Evolutionary conservation across 2,797 vertebrate genomes (phyloP), one percentile per base, ranked within the genome.

Genomic region (Aplochiton taeniatus): DNA sequence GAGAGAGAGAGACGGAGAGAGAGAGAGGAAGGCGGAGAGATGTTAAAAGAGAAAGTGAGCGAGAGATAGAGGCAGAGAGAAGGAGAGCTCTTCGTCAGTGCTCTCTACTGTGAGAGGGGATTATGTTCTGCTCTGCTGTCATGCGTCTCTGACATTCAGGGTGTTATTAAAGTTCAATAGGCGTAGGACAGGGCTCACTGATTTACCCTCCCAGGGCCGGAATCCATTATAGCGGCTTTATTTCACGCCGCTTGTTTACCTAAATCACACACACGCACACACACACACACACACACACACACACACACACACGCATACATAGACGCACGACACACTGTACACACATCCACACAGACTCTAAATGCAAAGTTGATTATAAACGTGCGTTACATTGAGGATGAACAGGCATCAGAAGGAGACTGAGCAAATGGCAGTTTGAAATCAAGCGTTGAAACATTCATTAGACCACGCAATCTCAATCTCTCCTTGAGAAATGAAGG

Each of bases 121-220:
- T 90, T 90, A 90, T 85, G 84, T 87, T 87, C 75, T n/a, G n/a
- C 83, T 82, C 67, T 80, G 75, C 83, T 86, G 83, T 88, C 88
- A 86, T 88, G 84, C 80, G 77, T 90, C 6, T 84, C 81, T 91
- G 87, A 89, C 87, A 88, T 89, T 91, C 81, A 83, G 87, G 86
- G 87, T 81, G 80, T 87, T 86, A 88, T 88, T 91, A 89, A 87
- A 90, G 83, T 86, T 87, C 87, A 88, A 81, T 86, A 80, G 83
- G 77, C 81, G 80, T 82, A 85, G 84, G 84, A 86, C 82, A 89
- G 83, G 85, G 83, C 84, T 90, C 86, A 83, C 83, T 85, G 87
- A 90, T 89, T 88, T 87, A n/a, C 81, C 83, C 85, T 83, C 70
- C 72, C 81, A 54, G 72, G 57, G 74, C 63, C 83, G 74, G 77